These are phyloP conservation scores for Uropsilus gracilis DNA, from an alignment of 2,113 vertebrate species.

Conservation along the genomic window DNA sequence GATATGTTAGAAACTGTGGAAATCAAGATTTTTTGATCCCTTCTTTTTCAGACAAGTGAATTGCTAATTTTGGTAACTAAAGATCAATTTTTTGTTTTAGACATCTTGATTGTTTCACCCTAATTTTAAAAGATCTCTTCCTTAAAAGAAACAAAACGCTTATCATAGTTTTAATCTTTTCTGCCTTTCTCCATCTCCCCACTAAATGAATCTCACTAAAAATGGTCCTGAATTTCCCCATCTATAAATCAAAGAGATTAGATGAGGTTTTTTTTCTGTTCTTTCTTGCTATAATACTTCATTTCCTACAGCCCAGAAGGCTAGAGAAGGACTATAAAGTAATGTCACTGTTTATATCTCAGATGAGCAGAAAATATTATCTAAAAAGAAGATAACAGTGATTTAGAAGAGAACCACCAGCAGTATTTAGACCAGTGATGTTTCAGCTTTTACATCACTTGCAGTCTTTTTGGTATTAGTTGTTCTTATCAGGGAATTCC, in stretches of 20 bases:
- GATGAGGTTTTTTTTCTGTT: neutral
- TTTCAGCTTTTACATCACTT: neutral
- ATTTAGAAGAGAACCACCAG: neutral
- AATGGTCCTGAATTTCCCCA: neutral
- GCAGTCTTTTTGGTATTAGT: neutral
- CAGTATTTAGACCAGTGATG: neutral
- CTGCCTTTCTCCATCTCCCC: neutral
- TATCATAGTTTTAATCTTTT: neutral
- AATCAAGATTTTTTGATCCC: slow-evolving; percentile 17
- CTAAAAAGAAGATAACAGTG: neutral
- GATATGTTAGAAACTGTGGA: neutral
- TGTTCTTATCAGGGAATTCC: neutral
- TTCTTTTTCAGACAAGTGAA: slow-evolving; percentile 14
- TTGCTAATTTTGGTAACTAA: slow-evolving; percentile 9
- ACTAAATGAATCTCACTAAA: too few species aligned
- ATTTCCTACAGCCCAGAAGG: neutral
- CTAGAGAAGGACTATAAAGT: neutral
- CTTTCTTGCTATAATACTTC: neutral
- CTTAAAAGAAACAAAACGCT: neutral
- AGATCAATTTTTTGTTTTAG: neutral
- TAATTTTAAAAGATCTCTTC: neutral
- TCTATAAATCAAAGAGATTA: neutral
- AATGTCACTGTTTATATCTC: neutral
- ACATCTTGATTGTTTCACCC: neutral
- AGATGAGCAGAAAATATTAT: neutral